Evolutionary conservation across 92 coral and sea anemone genomes (phyloP).

Genomic region (Umimayanthus kanabou): DNA sequence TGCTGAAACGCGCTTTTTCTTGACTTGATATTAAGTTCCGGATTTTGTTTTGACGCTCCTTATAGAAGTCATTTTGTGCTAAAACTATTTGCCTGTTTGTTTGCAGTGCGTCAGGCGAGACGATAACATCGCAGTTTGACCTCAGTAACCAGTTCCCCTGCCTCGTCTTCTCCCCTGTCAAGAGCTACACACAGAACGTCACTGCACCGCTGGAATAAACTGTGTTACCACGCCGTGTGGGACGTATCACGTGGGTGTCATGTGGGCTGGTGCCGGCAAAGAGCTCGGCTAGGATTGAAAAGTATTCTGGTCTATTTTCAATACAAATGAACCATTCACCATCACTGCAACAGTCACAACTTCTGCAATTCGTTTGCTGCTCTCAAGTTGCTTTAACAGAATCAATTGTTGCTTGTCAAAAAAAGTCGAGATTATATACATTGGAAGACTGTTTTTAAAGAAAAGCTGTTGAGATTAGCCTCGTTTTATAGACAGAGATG

Average conservation of each 20-base stretch:
- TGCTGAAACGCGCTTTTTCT: too few relatives aligned
- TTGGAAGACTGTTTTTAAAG: too few relatives aligned
- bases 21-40: too few relatives aligned
- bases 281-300: too few relatives aligned
- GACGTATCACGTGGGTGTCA: neutral
- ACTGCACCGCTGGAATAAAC: conserved; percentile 70
- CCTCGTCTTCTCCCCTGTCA: conserved; percentile 80
- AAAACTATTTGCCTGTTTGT: neutral
- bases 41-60: too few relatives aligned
- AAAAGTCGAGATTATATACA: too few relatives aligned
- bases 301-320: too few relatives aligned
- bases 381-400: neutral
- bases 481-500: too few relatives aligned
- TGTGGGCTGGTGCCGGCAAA: neutral
- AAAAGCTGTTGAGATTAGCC: too few relatives aligned
- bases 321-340: neutral
- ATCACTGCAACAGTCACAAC: neutral
- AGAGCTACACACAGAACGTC: conserved; percentile 69
- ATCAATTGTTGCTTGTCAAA: too few relatives aligned
- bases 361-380: neutral
- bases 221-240: neutral
- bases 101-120: conserved; percentile 82
- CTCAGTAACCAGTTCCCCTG: conserved; percentile 82
- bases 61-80: too few relatives aligned
- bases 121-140: conserved; percentile 87